A percentile compares a stretch with the other conserved stretches of the same genome.
phyloP scores from a whole-genome alignment of 37 sponge, comb jelly and placozoan genomes.

The Eunapius fragilis region DNA sequence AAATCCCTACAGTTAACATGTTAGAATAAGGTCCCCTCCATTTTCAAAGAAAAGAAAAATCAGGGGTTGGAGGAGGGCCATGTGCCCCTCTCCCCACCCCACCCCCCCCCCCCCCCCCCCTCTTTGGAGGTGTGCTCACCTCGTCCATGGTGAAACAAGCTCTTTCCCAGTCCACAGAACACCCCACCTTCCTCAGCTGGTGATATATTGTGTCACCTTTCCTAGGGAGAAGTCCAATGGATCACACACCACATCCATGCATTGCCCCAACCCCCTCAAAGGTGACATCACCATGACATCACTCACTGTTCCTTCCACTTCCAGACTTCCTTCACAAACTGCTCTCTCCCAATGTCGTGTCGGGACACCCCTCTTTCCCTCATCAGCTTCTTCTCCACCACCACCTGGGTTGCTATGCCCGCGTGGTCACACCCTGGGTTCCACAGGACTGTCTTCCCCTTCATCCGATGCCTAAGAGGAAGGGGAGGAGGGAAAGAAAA shows the following conservation, averaged over 20 bases:
- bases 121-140: slow-evolving; percentile 53
- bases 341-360: slow-evolving; percentile 95
- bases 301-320: slow-evolving; percentile 93
- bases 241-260: not conserved
- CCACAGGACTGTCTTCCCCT: slow-evolving; percentile 89
- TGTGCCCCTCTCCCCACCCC: too few relatives aligned
- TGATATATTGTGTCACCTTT: slow-evolving; percentile 90
- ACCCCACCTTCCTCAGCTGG: slow-evolving; percentile 83
- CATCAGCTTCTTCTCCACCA: slow-evolving; percentile 98
- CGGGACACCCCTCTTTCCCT: slow-evolving; percentile 76
- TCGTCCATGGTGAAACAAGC: slow-evolving; percentile 98
- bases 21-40: too few relatives aligned
- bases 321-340: slow-evolving; percentile 92
- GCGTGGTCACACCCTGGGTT: slow-evolving; percentile 99
- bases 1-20: too few relatives aligned
- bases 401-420: slow-evolving; percentile 99
- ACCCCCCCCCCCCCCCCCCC: too few relatives aligned
- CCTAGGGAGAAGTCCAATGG: slow-evolving; percentile 26
- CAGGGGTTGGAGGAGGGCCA: too few relatives aligned
- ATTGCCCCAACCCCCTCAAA: not conserved
- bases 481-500: not conserved
- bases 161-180: slow-evolving; percentile 94
- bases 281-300: not conserved
- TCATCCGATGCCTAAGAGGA: slow-evolving; percentile 80
- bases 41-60: too few relatives aligned